Evolutionary conservation across 2,888 invertebrate genomes (phyloP).

Genomic region (Lepetodrilus schrolli): DNA sequence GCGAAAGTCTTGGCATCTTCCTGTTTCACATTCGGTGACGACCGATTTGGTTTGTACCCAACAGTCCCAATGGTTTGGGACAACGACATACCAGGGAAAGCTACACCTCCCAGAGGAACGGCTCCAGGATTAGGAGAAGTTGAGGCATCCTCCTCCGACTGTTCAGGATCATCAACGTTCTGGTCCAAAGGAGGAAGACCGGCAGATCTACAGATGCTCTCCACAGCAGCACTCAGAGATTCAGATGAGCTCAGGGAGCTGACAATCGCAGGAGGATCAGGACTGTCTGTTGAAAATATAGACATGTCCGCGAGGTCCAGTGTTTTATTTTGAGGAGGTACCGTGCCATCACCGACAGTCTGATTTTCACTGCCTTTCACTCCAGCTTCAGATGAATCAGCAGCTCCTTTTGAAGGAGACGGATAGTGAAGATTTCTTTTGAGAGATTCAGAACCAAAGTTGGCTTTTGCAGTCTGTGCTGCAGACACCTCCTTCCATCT

Average conservation of each 20-base stretch:
- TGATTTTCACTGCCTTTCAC: neutral
- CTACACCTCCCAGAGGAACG: constrained; percentile 3
- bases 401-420: neutral
- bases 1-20: neutral
- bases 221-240: constrained; percentile 24
- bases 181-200: constrained; percentile 27
- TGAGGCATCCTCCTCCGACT: neutral
- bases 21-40: neutral
- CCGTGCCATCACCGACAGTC: neutral
- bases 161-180: neutral
- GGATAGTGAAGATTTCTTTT: neutral
- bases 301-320: neutral
- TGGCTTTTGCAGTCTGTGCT: neutral
- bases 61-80: too few relatives aligned
- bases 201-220: constrained; percentile 27
- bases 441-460: constrained; percentile 17
- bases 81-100: constrained; percentile 22
- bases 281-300: neutral
- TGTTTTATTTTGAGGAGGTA: neutral
- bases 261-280: neutral
- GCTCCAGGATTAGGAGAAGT: neutral
- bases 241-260: neutral
- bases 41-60: neutral
- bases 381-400: neutral
- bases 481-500: constrained; percentile 40